Evolutionary conservation across 1,140 invertebrate genomes (phyloP).

Genomic region (Tetragnatha versicolor): DNA sequence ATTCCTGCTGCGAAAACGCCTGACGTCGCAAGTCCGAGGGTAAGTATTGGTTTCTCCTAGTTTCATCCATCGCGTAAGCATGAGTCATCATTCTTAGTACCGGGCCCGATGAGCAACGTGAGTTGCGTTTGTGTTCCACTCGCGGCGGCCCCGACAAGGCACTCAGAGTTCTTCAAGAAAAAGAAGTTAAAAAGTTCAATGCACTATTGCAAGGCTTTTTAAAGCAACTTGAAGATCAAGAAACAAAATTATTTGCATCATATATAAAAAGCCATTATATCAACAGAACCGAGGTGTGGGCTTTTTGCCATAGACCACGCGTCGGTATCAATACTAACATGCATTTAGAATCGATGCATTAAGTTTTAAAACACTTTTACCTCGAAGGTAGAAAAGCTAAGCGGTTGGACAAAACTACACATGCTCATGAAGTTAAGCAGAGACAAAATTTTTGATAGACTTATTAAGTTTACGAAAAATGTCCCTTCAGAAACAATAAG

Average conservation of each 20-base stretch:
- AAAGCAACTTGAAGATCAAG: slow-evolving; percentile 1
- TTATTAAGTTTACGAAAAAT: slow-evolving; percentile 56
- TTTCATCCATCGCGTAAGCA: too few species aligned
- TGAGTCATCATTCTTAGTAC: too few species aligned
- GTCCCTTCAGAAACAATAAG: not conserved
- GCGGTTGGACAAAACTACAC: slow-evolving; percentile 60
- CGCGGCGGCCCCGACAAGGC: too few species aligned
- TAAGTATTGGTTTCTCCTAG: too few species aligned
- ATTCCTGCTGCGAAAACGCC: too few species aligned
- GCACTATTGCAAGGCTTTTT: not conserved
- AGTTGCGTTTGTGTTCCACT: too few species aligned
- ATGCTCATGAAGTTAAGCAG: slow-evolving; percentile 60
- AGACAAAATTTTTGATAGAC: slow-evolving; percentile 70
- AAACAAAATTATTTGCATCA: slow-evolving; percentile 6
- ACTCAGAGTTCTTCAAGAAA: slow-evolving; percentile 13
- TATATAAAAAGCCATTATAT: slow-evolving; percentile 33
- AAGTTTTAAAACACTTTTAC: slow-evolving; percentile 19
- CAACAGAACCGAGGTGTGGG: not conserved
- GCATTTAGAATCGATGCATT: slow-evolving; percentile 36
- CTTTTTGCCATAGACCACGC: slow-evolving; percentile 13
- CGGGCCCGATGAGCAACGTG: too few species aligned
- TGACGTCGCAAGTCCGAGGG: too few species aligned
- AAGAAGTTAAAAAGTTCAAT: not conserved
- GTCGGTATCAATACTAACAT: slow-evolving; percentile 32
- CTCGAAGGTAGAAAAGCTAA: slow-evolving; percentile 14